Evolutionary conservation across 2,888 invertebrate genomes (phyloP).

Genomic region (Sussaba pulchella): DNA sequence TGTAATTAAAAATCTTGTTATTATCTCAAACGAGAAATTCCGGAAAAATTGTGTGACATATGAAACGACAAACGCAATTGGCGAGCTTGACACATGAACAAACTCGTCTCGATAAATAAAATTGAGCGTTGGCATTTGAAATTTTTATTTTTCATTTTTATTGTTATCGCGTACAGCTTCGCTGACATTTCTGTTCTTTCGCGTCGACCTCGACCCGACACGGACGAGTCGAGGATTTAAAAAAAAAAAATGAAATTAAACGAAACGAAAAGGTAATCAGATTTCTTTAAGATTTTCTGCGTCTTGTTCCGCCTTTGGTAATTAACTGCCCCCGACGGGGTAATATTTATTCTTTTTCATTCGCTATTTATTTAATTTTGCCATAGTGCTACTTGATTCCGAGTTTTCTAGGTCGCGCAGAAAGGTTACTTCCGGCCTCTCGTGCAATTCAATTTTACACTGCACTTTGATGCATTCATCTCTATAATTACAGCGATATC

Average conservation of each 20-base stretch:
- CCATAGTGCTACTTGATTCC: constrained; percentile 15
- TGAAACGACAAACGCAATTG: background rate
- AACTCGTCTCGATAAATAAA: too few species aligned
- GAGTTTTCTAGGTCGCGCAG: constrained; percentile 2
- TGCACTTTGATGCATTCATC: constrained; percentile 31
- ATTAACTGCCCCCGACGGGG: constrained; percentile 50
- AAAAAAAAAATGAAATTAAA: constrained; percentile 25
- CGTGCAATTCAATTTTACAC: constrained; percentile 18
- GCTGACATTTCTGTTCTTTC: too few species aligned
- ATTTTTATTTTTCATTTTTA: constrained; percentile 12
- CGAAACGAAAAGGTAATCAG: constrained; percentile 52
- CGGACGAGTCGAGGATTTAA: background rate
- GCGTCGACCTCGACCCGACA: too few species aligned
- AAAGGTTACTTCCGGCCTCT: constrained; percentile 13
- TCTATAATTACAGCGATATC: constrained; percentile 36
- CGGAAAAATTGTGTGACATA: background rate
- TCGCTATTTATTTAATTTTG: constrained; percentile 28
- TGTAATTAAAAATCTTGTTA: constrained; percentile 26
- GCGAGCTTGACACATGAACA: background rate
- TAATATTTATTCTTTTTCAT: constrained; percentile 6
- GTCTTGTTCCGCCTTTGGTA: constrained; percentile 52
- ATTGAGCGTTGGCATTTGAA: background rate
- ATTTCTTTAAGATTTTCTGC: constrained; percentile 52
- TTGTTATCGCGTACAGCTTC: too few species aligned
- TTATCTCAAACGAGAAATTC: constrained; percentile 21